Evolutionary conservation across 2,113 vertebrate species (phyloP).

Genomic region (Nanorana parkeri): DNA sequence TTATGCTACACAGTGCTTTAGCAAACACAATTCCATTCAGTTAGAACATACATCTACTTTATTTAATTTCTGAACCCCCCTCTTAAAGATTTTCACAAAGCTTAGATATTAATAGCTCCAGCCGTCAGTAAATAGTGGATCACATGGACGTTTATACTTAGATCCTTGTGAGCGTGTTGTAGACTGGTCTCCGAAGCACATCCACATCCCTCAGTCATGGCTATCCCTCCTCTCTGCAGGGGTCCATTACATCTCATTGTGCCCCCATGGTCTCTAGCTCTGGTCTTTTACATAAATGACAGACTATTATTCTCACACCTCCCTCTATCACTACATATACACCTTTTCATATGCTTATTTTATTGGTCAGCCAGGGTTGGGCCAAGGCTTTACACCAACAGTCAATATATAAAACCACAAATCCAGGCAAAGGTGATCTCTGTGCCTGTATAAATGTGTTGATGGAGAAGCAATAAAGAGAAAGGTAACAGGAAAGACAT

Average conservation of each 20-base stretch:
- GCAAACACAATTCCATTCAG: too few relatives aligned
- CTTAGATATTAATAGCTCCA: too few relatives aligned
- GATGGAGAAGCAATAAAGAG: neutral
- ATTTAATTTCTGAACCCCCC: too few relatives aligned
- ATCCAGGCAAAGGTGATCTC: neutral
- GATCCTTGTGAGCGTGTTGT: neutral
- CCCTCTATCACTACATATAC: neutral
- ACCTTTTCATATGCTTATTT: neutral
- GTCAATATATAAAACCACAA: neutral
- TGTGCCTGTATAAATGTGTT: neutral
- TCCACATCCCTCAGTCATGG: neutral
- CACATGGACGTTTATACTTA: too few relatives aligned
- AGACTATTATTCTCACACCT: conserved; percentile 20
- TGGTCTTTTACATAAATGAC: neutral
- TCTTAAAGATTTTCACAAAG: too few relatives aligned
- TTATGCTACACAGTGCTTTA: too few relatives aligned
- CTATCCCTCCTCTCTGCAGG: neutral
- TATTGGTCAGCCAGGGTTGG: neutral
- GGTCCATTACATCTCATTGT: neutral
- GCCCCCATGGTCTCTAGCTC: neutral
- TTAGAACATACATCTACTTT: too few relatives aligned
- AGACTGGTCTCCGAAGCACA: neutral
- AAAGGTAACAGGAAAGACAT: neutral
- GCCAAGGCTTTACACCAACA: neutral
- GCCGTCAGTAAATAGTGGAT: too few relatives aligned